phyloP scores from a whole-genome alignment of 2,797 vertebrate species.

The Lacerta agilis region DNA sequence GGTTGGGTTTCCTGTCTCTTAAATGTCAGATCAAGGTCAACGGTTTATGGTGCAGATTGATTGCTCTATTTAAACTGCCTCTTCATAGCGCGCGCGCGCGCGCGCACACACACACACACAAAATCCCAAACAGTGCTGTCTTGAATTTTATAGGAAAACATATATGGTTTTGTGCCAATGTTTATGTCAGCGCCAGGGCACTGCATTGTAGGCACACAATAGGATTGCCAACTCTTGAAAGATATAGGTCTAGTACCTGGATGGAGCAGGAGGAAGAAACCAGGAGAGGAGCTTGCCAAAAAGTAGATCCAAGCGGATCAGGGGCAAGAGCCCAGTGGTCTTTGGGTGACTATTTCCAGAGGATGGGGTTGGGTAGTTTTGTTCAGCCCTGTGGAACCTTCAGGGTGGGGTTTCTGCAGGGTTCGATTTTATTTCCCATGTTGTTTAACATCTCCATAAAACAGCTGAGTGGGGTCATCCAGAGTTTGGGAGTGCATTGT shows the following conservation, averaged over 20 bases:
- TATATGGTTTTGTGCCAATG: background rate
- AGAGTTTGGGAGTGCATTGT: too few species aligned
- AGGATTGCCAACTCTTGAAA: background rate
- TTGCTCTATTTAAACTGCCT: conserved; percentile 10
- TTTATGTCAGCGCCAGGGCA: background rate
- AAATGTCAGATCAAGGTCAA: conserved; percentile 25
- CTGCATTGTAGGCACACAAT: background rate
- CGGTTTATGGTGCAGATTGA: background rate
- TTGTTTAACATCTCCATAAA: too few species aligned
- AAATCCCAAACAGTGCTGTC: rapidly evolving
- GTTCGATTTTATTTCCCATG: too few species aligned
- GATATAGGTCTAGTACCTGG: background rate
- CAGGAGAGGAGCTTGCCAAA: background rate
- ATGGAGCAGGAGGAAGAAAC: background rate
- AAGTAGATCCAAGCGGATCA: background rate
- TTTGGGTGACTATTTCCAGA: too few species aligned
- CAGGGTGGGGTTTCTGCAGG: too few species aligned
- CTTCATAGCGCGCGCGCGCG: rapidly evolving
- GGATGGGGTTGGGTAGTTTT: too few species aligned
- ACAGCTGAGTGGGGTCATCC: too few species aligned
- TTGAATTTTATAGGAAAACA: background rate
- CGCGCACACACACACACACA: too few species aligned
- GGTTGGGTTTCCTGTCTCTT: conserved; percentile 13
- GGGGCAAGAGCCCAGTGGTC: background rate
- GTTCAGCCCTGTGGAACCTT: too few species aligned